Percentiles rank a stretch among this genome's conserved stretches.
These are phyloP conservation scores for Penaeus monodon DNA, from an alignment of 2,888 invertebrate genomes.

Conservation along the genomic window DNA sequence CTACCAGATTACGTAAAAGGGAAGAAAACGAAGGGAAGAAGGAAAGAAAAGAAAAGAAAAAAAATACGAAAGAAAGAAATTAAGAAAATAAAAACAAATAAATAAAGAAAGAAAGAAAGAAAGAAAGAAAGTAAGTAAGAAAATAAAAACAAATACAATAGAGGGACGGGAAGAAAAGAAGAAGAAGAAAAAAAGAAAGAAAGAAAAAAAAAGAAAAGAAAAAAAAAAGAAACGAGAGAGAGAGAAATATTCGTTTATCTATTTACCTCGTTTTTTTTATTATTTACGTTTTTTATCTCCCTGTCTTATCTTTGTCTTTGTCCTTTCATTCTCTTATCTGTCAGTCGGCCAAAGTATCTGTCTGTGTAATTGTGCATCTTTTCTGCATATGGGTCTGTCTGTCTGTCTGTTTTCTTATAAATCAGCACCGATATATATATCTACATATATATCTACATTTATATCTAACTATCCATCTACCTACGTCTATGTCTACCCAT, in stretches of 20 bases:
- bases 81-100: neutral
- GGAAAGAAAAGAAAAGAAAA: too few relatives aligned
- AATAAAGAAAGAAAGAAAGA: neutral
- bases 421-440: too few relatives aligned
- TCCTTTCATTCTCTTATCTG: too few relatives aligned
- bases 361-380: neutral
- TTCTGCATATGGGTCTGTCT: too few relatives aligned
- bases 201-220: neutral
- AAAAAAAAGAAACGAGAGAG: too few relatives aligned
- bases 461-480: neutral
- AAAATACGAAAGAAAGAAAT: neutral
- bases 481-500: too few relatives aligned
- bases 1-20: neutral
- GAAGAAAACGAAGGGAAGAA: neutral
- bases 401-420: too few relatives aligned
- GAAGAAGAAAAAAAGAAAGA: neutral
- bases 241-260: too few relatives aligned
- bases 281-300: too few relatives aligned
- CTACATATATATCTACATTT: neutral
- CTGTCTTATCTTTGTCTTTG: too few relatives aligned
- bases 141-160: neutral
- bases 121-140: neutral
- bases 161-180: neutral
- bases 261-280: too few relatives aligned
- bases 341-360: neutral